phyloP scores from a whole-genome alignment of 92 coral and sea anemone genomes.

The Heteractis magnifica region DNA sequence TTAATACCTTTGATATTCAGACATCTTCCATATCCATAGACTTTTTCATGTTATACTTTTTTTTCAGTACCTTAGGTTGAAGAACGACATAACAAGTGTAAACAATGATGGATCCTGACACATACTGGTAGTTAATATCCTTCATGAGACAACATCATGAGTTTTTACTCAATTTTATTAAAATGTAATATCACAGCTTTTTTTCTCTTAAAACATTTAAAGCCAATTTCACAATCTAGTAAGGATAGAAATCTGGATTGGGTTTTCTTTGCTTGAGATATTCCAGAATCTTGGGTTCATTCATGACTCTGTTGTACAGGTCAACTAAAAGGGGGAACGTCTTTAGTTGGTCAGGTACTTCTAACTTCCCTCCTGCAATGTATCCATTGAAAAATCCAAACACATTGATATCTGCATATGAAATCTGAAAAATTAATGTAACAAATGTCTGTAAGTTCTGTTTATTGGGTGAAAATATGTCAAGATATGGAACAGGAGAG shows the following conservation, averaged over 20 bases:
- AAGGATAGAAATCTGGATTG: constrained; percentile 27
- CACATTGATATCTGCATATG: constrained; percentile 74
- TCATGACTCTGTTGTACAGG: constrained; percentile 56
- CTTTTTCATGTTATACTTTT: neutral
- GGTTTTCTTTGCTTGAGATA: constrained; percentile 66
- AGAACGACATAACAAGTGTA: constrained; percentile 11
- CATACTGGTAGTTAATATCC: neutral
- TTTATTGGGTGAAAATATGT: neutral
- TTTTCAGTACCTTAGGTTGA: constrained; percentile 27
- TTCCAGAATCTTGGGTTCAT: constrained; percentile 52
- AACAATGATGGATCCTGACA: neutral
- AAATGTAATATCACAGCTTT: neutral
- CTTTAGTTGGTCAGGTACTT: constrained; percentile 48
- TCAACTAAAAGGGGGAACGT: constrained; percentile 57
- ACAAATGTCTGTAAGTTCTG: neutral
- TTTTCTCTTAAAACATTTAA: neutral
- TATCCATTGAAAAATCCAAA: constrained; percentile 66
- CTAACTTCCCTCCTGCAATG: constrained; percentile 45
- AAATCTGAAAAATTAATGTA: constrained; percentile 44
- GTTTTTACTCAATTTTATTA: neutral
- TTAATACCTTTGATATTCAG: neutral
- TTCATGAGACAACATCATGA: neutral
- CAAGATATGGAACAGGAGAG: neutral
- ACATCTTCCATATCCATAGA: neutral
- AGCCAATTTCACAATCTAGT: neutral